Evolutionary conservation across 2,113 vertebrate genomes (phyloP).

Genomic region (Harpagus bidentatus): DNA sequence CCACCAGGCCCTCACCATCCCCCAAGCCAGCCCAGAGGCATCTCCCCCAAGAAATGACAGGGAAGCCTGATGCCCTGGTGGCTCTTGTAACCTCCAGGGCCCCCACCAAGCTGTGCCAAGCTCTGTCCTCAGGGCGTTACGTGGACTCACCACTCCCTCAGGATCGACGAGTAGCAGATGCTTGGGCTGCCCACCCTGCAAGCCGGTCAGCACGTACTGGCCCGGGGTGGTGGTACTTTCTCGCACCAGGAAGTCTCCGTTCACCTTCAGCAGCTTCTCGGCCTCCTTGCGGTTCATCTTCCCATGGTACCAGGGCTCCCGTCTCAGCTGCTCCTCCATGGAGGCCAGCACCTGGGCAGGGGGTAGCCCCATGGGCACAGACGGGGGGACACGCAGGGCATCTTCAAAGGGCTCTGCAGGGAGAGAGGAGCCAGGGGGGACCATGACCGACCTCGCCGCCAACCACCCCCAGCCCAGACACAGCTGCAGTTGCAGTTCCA

Average conservation of each 20-base stretch:
- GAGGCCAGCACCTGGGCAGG: slow-evolving; percentile 68
- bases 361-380: neutral
- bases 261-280: slow-evolving; percentile 85
- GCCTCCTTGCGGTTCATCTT: slow-evolving; percentile 89
- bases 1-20: neutral
- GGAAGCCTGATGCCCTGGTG: neutral
- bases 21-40: neutral
- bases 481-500: accelerated
- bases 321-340: slow-evolving; percentile 90
- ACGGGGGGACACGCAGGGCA: slow-evolving; percentile 75
- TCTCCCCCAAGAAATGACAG: no score
- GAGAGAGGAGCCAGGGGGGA: neutral
- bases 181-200: slow-evolving; percentile 92
- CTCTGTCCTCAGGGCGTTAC: accelerated
- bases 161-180: slow-evolving; percentile 95
- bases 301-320: slow-evolving; percentile 93
- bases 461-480: no score
- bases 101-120: accelerated
- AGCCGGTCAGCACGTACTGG: slow-evolving; percentile 93
- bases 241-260: slow-evolving; percentile 94
- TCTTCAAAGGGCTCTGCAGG: slow-evolving; percentile 91
- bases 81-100: neutral
- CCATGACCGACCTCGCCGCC: accelerated
- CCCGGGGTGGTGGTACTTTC: slow-evolving; percentile 93
- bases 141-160: slow-evolving; percentile 89